Percentiles rank a stretch among this genome's conserved stretches.
phyloP scores from a whole-genome alignment of 1,140 invertebrate genomes.

The Trinorchestia longiramus region DNA sequence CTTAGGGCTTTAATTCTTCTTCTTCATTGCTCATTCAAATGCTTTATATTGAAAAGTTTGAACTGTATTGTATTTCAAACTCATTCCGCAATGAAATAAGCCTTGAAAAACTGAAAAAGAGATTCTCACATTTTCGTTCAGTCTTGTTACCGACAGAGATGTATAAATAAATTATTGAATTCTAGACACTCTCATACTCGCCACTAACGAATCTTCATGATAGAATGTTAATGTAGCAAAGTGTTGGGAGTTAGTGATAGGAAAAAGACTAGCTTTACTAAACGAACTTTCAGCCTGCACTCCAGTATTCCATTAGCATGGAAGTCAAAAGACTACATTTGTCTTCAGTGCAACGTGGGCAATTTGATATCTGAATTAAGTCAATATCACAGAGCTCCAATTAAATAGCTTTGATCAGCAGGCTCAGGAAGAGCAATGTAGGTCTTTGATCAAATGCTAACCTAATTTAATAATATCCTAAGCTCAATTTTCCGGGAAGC shows the following conservation, averaged over 20 bases:
- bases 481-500: background rate
- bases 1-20: too few relatives aligned
- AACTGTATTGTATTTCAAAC: too few relatives aligned
- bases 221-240: background rate
- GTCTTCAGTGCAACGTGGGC: background rate
- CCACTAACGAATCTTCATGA: background rate
- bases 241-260: background rate
- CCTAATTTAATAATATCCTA: background rate
- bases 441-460: background rate
- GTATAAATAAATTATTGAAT: background rate
- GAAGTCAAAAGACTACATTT: background rate
- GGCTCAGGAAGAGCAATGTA: background rate
- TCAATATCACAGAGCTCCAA: background rate
- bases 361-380: background rate
- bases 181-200: background rate
- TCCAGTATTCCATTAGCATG: background rate
- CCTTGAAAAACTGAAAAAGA: too few relatives aligned
- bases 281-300: background rate
- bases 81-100: too few relatives aligned
- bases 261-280: background rate
- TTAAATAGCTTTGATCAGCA: background rate
- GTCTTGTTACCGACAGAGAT: background rate
- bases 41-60: too few relatives aligned
- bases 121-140: background rate
- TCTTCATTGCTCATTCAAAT: too few relatives aligned